Conservation (phyloP, 2,888 invertebrate genomes). For the Sinodicranocentrus sp. region DNA sequence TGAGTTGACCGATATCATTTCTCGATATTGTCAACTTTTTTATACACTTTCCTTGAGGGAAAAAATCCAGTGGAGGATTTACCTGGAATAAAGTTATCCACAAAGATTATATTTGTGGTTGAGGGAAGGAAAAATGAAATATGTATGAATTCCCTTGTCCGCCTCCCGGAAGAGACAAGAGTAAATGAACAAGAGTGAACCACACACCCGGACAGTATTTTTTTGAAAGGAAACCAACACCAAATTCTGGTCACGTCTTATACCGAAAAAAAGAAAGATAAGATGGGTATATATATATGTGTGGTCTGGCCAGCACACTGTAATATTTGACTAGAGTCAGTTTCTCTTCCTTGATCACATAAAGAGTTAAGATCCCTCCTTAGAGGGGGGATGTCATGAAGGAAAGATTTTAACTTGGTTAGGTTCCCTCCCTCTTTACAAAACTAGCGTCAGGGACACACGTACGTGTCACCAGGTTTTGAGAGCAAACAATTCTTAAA, state of each 20-base stretch:
- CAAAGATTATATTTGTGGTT: slow-evolving; percentile 22
- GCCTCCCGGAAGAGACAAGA: slow-evolving; percentile 16
- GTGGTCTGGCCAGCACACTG: slow-evolving; percentile 12
- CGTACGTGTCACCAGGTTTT: background rate
- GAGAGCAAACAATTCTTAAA: background rate
- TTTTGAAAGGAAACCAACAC: too few species aligned
- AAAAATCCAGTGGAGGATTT: slow-evolving; percentile 21
- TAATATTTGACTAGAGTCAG: slow-evolving; percentile 32
- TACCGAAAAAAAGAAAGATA: slow-evolving; percentile 44
- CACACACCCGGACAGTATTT: background rate
- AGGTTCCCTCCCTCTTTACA: too few species aligned
- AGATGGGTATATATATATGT: slow-evolving; percentile 12
- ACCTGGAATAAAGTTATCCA: slow-evolving; percentile 40
- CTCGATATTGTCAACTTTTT: slow-evolving; percentile 8
- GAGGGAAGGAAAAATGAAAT: slow-evolving; percentile 38
- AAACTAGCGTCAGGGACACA: too few species aligned
- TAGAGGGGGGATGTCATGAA: too few species aligned
- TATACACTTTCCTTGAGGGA: background rate
- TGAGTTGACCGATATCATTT: background rate
- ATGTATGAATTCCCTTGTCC: slow-evolving; percentile 49
- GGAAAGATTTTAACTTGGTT: too few species aligned
- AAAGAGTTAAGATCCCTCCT: background rate
- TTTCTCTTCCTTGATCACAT: slow-evolving; percentile 1
- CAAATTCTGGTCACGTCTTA: slow-evolving; percentile 52
- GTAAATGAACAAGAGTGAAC: slow-evolving; percentile 46